Evolutionary conservation across 2,888 invertebrate species (phyloP).

Genomic region (Heliconius hortense): DNA sequence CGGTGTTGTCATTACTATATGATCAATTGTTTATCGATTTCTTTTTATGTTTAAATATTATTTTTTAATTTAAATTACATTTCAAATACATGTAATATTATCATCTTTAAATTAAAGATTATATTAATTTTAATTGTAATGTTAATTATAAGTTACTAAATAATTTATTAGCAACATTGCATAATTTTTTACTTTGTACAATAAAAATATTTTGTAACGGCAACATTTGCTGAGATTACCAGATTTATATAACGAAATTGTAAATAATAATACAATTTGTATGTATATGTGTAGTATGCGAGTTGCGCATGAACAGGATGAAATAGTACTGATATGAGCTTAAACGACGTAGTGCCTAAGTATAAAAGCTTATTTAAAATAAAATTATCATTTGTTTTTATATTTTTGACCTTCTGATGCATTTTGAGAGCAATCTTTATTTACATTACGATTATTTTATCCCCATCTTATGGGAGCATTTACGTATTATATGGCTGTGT

Average conservation of each 20-base stretch:
- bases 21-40: slow-evolving; percentile 29
- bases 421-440: slow-evolving; percentile 1
- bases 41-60: background rate
- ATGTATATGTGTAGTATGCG: slow-evolving; percentile 74
- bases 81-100: background rate
- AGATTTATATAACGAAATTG: slow-evolving; percentile 49
- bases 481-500: slow-evolving; percentile 43
- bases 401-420: background rate
- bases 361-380: slow-evolving; percentile 72
- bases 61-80: background rate
- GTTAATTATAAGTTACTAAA: background rate
- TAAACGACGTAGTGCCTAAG: slow-evolving; percentile 85
- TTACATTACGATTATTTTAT: slow-evolving; percentile 7
- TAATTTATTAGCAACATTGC: background rate
- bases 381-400: slow-evolving; percentile 49
- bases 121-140: background rate
- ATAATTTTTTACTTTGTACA: background rate
- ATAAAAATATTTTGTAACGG: background rate
- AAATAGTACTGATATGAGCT: slow-evolving; percentile 85
- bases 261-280: slow-evolving; percentile 72
- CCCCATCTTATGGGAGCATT: slow-evolving; percentile 38
- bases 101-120: too few relatives aligned
- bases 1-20: slow-evolving; percentile 23
- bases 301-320: slow-evolving; percentile 75
- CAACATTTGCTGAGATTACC: slow-evolving; percentile 29